phyloP scores from a whole-genome alignment of 2,113 vertebrate genomes.

The Danio rerio region DNA sequence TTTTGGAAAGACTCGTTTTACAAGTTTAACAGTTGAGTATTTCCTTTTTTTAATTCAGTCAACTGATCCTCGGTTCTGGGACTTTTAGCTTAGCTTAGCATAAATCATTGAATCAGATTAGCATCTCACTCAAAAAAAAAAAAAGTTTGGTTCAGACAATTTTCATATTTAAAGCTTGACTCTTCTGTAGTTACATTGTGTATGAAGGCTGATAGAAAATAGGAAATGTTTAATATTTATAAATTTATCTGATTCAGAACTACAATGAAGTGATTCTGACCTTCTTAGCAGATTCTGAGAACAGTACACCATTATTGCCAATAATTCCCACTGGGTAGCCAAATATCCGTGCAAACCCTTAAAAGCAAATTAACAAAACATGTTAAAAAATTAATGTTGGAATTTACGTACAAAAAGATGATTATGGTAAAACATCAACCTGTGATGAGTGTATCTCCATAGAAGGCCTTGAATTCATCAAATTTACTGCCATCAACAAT shows the following conservation, averaged over 20 bases:
- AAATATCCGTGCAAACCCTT: constrained; percentile 96
- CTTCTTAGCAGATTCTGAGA: constrained; percentile 98
- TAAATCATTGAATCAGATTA: too few species aligned
- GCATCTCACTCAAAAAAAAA: too few species aligned
- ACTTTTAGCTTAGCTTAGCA: too few species aligned
- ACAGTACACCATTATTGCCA: constrained; percentile 97
- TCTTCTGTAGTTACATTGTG: too few species aligned
- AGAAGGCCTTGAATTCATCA: constrained; percentile 97
- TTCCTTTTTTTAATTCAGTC: too few species aligned
- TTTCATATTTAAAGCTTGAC: too few species aligned
- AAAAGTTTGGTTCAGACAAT: too few species aligned
- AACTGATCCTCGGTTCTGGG: too few species aligned
- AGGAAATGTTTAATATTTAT: too few species aligned
- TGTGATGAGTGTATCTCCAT: constrained; percentile 96
- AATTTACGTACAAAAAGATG: neutral
- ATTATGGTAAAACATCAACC: constrained; percentile 72
- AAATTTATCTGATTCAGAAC: neutral
- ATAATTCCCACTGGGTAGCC: constrained; percentile 96
- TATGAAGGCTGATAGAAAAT: too few species aligned
- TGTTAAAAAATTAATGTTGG: neutral
- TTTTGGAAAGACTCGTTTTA: too few species aligned
- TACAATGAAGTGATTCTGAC: constrained; percentile 66
- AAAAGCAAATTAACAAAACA: constrained; percentile 16
- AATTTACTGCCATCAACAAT: constrained; percentile 97
- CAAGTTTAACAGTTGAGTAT: too few species aligned